Conservation (phyloP, 2,888 invertebrate species). For the Geotrupes spiniger region DNA sequence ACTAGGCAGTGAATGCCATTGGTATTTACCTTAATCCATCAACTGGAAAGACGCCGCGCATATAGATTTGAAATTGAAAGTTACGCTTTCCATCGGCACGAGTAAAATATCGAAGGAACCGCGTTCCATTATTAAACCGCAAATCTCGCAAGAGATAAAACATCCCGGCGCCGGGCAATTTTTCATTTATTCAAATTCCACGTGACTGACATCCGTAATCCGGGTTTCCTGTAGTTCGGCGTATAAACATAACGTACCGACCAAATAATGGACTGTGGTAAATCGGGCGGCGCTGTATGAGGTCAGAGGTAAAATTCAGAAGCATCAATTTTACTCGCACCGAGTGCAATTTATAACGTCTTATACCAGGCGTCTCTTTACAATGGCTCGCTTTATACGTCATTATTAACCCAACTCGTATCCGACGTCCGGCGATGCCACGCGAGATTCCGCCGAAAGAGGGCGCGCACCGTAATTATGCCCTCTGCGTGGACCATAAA, state of each 20-base stretch:
- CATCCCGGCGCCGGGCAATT: constrained; percentile 21
- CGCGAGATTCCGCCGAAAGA: constrained; percentile 16
- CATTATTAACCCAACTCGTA: constrained; percentile 36
- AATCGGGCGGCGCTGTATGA: constrained; percentile 31
- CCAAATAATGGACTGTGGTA: constrained; percentile 31
- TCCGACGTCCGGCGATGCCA: constrained; percentile 24
- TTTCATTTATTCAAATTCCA: constrained; percentile 31
- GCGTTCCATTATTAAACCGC: constrained; percentile 17
- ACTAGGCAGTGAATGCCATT: no score
- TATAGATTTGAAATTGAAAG: no score
- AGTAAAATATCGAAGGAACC: constrained; percentile 1
- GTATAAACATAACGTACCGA: constrained; percentile 25
- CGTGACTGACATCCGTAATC: constrained; percentile 28
- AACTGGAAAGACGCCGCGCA: no score
- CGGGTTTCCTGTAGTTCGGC: constrained; percentile 11
- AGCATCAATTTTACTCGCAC: constrained; percentile 40
- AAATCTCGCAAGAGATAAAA: constrained; percentile 21
- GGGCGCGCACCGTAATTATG: constrained; percentile 2
- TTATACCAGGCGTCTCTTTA: constrained; percentile 36
- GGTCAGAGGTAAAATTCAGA: constrained; percentile 39
- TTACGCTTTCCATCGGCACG: no score
- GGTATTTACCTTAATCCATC: no score
- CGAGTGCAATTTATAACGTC: constrained; percentile 42
- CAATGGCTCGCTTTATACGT: constrained; percentile 39
- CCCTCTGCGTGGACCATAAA: constrained; percentile 30